Evolutionary conservation across 2,113 vertebrate genomes (phyloP), one percentile per base, ranked within the genome.

Genomic region (Xiphorhynchus elegans): DNA sequence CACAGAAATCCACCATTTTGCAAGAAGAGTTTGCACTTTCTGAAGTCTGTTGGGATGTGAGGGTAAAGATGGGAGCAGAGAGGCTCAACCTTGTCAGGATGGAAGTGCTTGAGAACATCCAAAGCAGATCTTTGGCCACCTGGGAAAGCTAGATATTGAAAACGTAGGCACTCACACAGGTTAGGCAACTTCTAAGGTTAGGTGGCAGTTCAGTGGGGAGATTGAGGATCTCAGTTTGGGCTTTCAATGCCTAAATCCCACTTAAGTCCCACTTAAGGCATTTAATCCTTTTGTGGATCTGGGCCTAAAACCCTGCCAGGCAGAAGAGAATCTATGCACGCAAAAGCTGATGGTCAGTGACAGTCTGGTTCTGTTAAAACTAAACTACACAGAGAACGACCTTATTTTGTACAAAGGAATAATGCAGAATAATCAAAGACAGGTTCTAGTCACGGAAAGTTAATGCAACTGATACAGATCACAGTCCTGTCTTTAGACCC

Each of bases 231-330:
- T 89, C 77, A 52, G 73, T 92, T 95, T 94, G 89, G 93, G 64
- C 89, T 97, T 97, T 96, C 93, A 92, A 92, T 95, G 94, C 77
- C 91, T 96, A 97, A 97, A 97, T 97, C 95, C 93, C 73, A 84
- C 92, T 96, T 97, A 97, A 97, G 95, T 96, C 92, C 73, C 86
- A 84, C 86, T 89, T 97, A 97, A 96, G 69, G 86, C 94, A 96
- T 29, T 73, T 97, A 97, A 97, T 97, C 95, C 94, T 95, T 94
- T 84, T 89, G 94, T 96, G 96, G 55, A 95, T 95, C 68, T 69
- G 79, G 88, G 90, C 89, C 89, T 94, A 95, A 97, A 93, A 67
- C 87, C 35, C 91, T 94, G 76, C 88, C 90, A 93, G 75, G 47
- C 90, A 96, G 64, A 15, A 86, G 72, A 90, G 85, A 94, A 68